Evolutionary conservation across 2,888 invertebrate genomes (phyloP).

Genomic region (Octonoba sinensis): DNA sequence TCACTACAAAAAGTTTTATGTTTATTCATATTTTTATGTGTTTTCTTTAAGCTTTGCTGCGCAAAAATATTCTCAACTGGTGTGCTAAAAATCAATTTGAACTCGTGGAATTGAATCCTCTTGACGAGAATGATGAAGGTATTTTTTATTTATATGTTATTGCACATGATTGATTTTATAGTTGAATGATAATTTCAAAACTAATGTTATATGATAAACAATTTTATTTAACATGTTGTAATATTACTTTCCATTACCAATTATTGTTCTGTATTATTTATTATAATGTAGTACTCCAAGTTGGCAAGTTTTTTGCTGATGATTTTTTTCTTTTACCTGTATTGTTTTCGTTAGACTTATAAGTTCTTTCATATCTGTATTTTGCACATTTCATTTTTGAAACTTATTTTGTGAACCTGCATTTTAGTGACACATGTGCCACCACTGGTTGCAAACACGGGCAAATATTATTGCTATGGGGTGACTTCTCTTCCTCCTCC

Average conservation of each 20-base stretch:
- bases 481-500: no score
- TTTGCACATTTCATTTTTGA: no score
- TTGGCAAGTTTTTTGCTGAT: neutral
- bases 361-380: no score
- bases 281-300: neutral
- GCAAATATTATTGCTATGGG: no score
- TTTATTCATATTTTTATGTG: neutral
- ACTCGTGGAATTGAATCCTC: conserved; percentile 78
- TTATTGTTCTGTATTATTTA: neutral
- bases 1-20: neutral
- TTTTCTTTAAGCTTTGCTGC: conserved; percentile 5
- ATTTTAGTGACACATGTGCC: no score
- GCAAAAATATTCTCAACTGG: conserved; percentile 73
- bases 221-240: no score
- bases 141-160: conserved; percentile 69
- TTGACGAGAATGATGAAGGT: conserved; percentile 72
- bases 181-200: neutral
- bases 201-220: no score
- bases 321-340: conserved; percentile 3
- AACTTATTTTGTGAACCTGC: no score
- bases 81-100: conserved; percentile 80
- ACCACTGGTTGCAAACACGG: no score
- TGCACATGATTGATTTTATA: neutral
- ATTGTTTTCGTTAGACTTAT: no score
- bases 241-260: neutral